Conservation (phyloP, 2,888 invertebrate genomes). For the Polymixis flavicincta region DNA sequence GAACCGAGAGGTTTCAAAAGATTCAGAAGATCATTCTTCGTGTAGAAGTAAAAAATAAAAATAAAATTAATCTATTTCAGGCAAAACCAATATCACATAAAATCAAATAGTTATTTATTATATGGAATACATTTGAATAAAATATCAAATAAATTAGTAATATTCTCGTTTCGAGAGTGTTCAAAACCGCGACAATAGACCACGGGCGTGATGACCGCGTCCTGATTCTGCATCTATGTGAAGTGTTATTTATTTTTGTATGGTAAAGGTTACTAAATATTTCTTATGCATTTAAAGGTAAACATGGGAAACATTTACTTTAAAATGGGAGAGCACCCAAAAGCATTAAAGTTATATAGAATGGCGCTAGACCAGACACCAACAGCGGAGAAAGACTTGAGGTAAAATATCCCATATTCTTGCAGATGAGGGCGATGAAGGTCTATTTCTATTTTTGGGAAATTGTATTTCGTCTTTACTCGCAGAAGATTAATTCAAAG, state of each 20-base stretch:
- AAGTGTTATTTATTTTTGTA: background rate
- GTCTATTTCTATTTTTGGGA: background rate
- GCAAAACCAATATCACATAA: background rate
- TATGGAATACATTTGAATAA: background rate
- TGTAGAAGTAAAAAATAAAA: background rate
- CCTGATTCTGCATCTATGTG: background rate
- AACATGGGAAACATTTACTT: conserved; percentile 99
- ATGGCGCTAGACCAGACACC: conserved; percentile 99
- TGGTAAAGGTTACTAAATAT: background rate
- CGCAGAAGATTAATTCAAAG: background rate
- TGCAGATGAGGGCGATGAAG: background rate
- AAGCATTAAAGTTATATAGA: conserved; percentile 99
- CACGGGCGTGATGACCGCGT: background rate
- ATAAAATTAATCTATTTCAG: background rate
- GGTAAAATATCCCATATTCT: conserved; percentile 86
- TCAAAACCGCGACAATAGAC: background rate
- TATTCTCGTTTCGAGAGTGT: background rate
- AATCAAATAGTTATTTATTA: background rate
- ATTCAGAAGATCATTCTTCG: background rate
- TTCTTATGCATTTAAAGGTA: conserved; percentile 73
- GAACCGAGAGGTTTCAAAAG: background rate
- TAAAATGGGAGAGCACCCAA: conserved; percentile 97
- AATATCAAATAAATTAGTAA: background rate
- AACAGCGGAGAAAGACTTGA: conserved; percentile 97
- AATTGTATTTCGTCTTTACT: background rate